Percentiles rank a stretch among this genome's conserved stretches.
These are phyloP conservation scores for Synergus umbraculus DNA, from an alignment of 2,888 invertebrate genomes.

Conservation along the genomic window DNA sequence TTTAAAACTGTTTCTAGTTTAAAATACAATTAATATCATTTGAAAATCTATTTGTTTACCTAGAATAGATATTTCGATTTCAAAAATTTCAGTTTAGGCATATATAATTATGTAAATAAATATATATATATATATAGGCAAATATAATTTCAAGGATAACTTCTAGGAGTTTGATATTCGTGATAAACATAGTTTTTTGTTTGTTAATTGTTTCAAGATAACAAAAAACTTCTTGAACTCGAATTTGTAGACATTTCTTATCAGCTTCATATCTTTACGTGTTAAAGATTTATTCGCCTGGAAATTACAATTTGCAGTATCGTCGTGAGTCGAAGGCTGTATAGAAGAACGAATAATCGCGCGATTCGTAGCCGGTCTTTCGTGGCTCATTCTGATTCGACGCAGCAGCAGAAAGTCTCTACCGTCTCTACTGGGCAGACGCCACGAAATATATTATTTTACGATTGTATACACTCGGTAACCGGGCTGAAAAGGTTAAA, in stretches of 20 bases:
- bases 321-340: neutral
- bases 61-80: no score
- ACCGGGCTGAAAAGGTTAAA: neutral
- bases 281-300: neutral
- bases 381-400: constrained; percentile 69
- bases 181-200: neutral
- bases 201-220: neutral
- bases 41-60: no score
- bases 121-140: neutral
- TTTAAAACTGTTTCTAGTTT: no score
- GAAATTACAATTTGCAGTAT: neutral
- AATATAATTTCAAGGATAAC: neutral
- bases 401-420: constrained; percentile 22
- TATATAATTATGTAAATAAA: no score
- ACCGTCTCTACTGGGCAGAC: constrained; percentile 12
- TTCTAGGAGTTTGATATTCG: neutral
- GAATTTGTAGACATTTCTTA: neutral
- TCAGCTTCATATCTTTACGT: neutral
- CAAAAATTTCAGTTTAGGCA: no score
- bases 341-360: constrained; percentile 11
- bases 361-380: constrained; percentile 44
- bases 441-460: constrained; percentile 4
- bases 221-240: neutral
- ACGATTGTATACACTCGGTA: constrained; percentile 14
- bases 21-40: no score